Evolutionary conservation across 92 coral and sea anemone genomes (phyloP).

Genomic region (Palythoa heliodiscus): DNA sequence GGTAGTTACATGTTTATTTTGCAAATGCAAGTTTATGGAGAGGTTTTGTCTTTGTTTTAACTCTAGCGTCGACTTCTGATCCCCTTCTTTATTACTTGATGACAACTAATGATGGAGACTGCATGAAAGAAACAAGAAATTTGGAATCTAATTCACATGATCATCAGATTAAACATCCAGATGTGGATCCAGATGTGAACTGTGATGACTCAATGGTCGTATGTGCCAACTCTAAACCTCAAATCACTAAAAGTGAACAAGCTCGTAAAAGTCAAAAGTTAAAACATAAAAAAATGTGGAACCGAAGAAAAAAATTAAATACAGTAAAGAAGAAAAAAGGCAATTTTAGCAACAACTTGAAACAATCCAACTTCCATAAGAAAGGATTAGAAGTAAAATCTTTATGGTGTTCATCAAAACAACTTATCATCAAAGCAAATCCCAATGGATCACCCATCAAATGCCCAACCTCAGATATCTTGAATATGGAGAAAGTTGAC

Average conservation of each 20-base stretch:
- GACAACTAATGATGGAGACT: background rate
- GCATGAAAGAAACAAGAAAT: background rate
- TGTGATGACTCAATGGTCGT: constrained; percentile 15
- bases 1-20: background rate
- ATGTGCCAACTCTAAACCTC: constrained; percentile 36
- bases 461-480: constrained; percentile 30
- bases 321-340: constrained; percentile 30
- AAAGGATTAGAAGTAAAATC: background rate
- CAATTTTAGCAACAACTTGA: background rate
- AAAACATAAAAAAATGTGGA: constrained; percentile 24
- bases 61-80: constrained; percentile 28
- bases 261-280: constrained; percentile 42
- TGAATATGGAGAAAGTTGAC: constrained; percentile 53
- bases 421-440: background rate
- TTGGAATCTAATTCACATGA: background rate
- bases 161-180: constrained; percentile 21
- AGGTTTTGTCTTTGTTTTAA: background rate
- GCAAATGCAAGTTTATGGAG: background rate
- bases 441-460: background rate
- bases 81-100: constrained; percentile 15
- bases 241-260: constrained; percentile 40
- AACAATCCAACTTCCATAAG: constrained; percentile 30
- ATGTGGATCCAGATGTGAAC: background rate
- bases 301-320: constrained; percentile 5
- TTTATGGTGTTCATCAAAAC: constrained; percentile 1